Base-by-base conservation (phyloP, 2,113 vertebrate genomes). In the Coptodon bakossiorum region DNA sequence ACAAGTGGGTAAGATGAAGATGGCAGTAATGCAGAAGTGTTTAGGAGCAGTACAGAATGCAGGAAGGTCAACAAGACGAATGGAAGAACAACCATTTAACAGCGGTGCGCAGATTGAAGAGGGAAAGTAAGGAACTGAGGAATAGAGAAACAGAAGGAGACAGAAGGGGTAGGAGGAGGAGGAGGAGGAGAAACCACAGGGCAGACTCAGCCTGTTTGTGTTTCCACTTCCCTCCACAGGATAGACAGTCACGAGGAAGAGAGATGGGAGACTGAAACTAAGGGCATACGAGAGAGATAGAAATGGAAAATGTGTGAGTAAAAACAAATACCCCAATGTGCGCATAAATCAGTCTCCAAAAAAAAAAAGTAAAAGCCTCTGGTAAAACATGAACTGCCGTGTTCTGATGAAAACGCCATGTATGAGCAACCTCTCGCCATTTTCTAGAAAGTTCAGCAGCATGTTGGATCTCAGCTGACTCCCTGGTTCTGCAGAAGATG, bases 191-290 rank as follows among this genome's bases (percentile, higher is more conserved):
- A 91, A 91, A 93, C 90, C 93, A 89, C 90, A 91, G 84, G 92
- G 94, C 94, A 91, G 92, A 95, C 92, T 93, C 92, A 91, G 93
- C 90, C 89, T 78, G 88, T 94, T 96, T 95, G 90, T 89, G 81
- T 95, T 95, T 95, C 91, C 89, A 92, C 92, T 94, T 91, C 80
- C 87, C 86, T 95, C 82, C 86, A 45, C 85, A 90, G 86, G 84
- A 91, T 43, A 90, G 86, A 92, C 89, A 86, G 92, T 95, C 92
- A 91, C 80, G 73, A 86, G 88, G 76, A 94, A 89, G 80, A 92
- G 66, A 61, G 84, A 86, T 56, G 40, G 86, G 90, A 78, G 36
- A 88, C 81, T 48, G 89, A 66, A 81, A 40, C 38, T 38, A 40
- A 80, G 40, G 78, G 71, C 59, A 88, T 40, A 53, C n/a, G 48